Evolutionary conservation across 1,140 invertebrate genomes (phyloP), one percentile per base, ranked within the genome.

Genomic region (Drosophila biarmipes): DNA sequence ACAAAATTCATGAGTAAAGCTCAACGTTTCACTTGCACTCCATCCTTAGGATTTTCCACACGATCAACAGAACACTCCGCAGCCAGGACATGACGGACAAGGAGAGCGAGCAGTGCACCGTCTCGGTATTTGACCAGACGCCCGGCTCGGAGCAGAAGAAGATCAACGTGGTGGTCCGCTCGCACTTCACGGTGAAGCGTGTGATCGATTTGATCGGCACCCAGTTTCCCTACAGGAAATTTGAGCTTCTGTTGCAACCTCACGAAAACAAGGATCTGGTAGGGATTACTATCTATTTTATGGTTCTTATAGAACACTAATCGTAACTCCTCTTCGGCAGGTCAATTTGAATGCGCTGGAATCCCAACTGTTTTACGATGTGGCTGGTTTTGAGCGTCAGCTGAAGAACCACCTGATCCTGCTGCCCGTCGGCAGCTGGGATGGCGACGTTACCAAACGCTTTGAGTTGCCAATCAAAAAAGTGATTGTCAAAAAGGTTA

Each of bases 61-160:
- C 53, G 73, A 64, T 61, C 57, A 46, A 55, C 91, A 90, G 80
- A 69, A 40, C 24, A 10, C 6, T 14, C 27, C n/a, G 21, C 40
- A 58, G 45, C 19, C 42, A 45, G 38, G 45, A 67, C 4, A 86
- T 80, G 80, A 63, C 81, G 43, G 92, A 73, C 48, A 86, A 77
- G 31, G 78, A 82, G 52, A 66, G 71, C 54, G 92, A 93, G 48
- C 80, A 93, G 71, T 95, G 94, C 82, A 93, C 93, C 54, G 84
- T 95, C 34, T 92, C 93, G 57, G 84, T 95, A 43, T 92, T 92
- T 34, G 94, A 94, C 80, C 92, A 94, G 85, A 93, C 93, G 29
- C 92, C 72, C 81, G 90, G 62, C 67, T 90, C 69, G 63, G 90
- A 74, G 82, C 91, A 85, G 51, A 92, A 87, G 58, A 93, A 92